phyloP scores from a whole-genome alignment of 2,113 vertebrate genomes.

The Mobula birostris region DNA sequence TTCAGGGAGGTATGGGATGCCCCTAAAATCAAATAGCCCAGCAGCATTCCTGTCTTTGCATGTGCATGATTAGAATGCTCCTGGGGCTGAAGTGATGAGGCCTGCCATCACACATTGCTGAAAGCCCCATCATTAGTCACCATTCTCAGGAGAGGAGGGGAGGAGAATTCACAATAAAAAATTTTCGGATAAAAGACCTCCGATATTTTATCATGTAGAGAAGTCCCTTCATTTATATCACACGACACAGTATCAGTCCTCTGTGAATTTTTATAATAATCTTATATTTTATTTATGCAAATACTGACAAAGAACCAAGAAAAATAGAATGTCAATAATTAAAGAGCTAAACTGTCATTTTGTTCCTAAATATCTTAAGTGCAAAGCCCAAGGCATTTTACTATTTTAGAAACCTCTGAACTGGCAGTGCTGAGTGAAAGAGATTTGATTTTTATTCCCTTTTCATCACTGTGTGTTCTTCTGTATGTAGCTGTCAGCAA shows the following conservation, averaged over 20 bases:
- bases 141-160: neutral
- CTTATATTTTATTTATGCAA: neutral
- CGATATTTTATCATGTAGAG: neutral
- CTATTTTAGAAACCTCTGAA: neutral
- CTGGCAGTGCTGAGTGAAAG: conserved; percentile 32
- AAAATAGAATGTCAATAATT: neutral
- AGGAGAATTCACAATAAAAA: neutral
- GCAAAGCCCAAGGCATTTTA: neutral
- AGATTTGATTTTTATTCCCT: conserved; percentile 33
- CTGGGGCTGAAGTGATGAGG: neutral
- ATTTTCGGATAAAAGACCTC: neutral
- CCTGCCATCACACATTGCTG: neutral
- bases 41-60: neutral
- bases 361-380: neutral
- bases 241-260: neutral
- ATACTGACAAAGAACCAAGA: neutral
- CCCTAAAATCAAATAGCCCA: neutral
- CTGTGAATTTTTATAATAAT: neutral
- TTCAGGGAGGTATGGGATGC: neutral
- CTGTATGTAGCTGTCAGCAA: conserved; percentile 28
- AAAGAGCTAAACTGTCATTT: neutral
- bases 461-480: neutral
- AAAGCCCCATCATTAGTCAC: neutral
- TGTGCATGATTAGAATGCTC: neutral
- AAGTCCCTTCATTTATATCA: neutral